Percentiles rank a stretch among this genome's conserved stretches.
Conservation (phyloP, 2,113 vertebrate species). For the Peromyscus leucopus region DNA sequence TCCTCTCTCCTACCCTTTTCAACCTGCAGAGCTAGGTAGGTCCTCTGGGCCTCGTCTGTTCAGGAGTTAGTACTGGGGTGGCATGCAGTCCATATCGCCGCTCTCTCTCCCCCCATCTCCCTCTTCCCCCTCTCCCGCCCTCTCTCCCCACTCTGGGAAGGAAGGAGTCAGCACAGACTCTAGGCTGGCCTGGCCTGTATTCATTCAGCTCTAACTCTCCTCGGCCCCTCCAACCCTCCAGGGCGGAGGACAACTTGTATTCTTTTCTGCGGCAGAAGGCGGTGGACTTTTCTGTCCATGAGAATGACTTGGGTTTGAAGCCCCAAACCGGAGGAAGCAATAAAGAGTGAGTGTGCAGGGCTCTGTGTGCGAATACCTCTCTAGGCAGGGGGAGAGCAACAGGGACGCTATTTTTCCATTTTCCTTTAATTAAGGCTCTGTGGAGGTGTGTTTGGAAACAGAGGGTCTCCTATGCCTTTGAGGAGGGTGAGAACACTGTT, state of each 20-base stretch:
- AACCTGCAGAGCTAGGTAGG: conserved; percentile 25
- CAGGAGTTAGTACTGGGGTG: not conserved
- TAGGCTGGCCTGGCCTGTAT: not conserved
- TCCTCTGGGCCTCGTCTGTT: not conserved
- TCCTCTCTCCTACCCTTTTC: conserved; percentile 12
- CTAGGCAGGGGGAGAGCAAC: conserved; percentile 73
- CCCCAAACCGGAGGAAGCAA: conserved; percentile 82
- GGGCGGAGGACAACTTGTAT: conserved; percentile 84
- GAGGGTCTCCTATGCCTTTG: conserved; percentile 91
- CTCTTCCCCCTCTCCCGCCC: not conserved
- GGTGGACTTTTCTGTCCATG: conserved; percentile 82
- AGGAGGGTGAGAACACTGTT: conserved; percentile 91
- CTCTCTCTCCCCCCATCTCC: not conserved
- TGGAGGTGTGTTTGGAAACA: conserved; percentile 92
- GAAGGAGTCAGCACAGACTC: conserved; percentile 54
- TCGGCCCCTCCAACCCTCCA: conserved; percentile 77
- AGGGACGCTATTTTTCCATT: conserved; percentile 89
- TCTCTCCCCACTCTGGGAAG: conserved; percentile 40
- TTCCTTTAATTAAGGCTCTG: conserved; percentile 90
- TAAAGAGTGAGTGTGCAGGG: conserved; percentile 75
- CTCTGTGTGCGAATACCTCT: conserved; percentile 57
- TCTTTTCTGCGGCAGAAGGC: conserved; percentile 83
- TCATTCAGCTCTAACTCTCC: conserved; percentile 72
- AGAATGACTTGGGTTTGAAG: conserved; percentile 85
- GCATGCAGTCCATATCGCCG: not conserved